Percentiles rank a stretch among this genome's conserved stretches.
Evolutionary conservation across 2,888 invertebrate species (phyloP).

Genomic region (Erannis defoliaria): DNA sequence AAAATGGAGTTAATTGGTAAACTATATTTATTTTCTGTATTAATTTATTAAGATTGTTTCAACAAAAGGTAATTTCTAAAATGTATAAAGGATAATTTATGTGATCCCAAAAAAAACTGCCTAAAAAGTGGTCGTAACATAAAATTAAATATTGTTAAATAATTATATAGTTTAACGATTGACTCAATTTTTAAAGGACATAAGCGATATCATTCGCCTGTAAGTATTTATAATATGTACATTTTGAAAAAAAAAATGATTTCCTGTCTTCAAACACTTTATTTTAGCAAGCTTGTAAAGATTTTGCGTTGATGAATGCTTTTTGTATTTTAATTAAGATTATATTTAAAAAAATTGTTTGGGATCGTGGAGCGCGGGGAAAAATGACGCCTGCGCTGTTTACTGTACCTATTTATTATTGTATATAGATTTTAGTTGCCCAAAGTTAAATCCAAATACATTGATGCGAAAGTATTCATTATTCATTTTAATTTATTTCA

Average conservation of each 20-base stretch:
- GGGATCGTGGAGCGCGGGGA: slow-evolving; percentile 43
- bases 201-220: slow-evolving; percentile 69
- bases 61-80: neutral
- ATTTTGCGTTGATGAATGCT: slow-evolving; percentile 69
- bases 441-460: slow-evolving; percentile 82
- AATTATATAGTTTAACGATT: slow-evolving; percentile 37
- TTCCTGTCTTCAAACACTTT: slow-evolving; percentile 61
- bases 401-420: slow-evolving; percentile 66
- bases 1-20: slow-evolving; percentile 38
- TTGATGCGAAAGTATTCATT: slow-evolving; percentile 63
- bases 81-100: neutral
- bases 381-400: slow-evolving; percentile 61
- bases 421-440: slow-evolving; percentile 83
- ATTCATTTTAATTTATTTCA: slow-evolving; percentile 59
- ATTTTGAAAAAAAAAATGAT: slow-evolving; percentile 73
- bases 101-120: neutral
- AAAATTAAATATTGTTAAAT: neutral
- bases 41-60: neutral
- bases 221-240: slow-evolving; percentile 83
- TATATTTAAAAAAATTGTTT: slow-evolving; percentile 40
- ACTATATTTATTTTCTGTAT: slow-evolving; percentile 7
- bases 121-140: neutral
- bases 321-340: slow-evolving; percentile 60
- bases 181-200: slow-evolving; percentile 46
- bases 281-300: slow-evolving; percentile 74